Percentiles rank a stretch among this genome's conserved stretches.
phyloP scores from a whole-genome alignment of 2,888 invertebrate genomes.

The Petrolisthes manimaculis region DNA sequence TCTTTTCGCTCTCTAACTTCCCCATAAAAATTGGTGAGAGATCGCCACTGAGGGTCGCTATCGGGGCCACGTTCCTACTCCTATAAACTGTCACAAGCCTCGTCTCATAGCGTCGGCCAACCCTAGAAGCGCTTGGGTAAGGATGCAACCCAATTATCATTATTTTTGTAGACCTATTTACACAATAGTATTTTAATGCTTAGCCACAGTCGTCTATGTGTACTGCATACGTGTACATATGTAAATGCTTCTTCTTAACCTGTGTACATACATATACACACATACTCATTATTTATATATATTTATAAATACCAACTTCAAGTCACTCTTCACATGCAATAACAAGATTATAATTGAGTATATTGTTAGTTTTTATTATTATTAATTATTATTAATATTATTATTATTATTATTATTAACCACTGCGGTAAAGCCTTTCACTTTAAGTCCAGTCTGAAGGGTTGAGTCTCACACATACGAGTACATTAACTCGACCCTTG shows the following conservation, averaged over 20 bases:
- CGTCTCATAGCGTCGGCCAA: constrained; percentile 3
- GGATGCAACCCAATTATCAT: constrained; percentile 34
- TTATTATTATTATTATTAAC: constrained; percentile 17
- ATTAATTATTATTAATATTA: not conserved
- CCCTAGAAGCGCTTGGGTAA: constrained; percentile 13
- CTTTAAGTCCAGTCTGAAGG: constrained; percentile 21
- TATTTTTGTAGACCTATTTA: constrained; percentile 29
- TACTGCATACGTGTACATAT: constrained; percentile 33
- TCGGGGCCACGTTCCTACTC: not conserved
- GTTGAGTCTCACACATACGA: not conserved
- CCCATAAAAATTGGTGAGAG: not conserved
- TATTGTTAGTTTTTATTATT: constrained; percentile 4
- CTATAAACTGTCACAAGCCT: constrained; percentile 8
- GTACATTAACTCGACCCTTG: not conserved
- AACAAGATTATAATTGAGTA: constrained; percentile 37
- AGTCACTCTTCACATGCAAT: constrained; percentile 51
- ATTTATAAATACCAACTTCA: constrained; percentile 41
- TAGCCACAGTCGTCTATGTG: constrained; percentile 39
- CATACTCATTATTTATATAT: constrained; percentile 17
- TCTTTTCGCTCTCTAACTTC: too few species aligned
- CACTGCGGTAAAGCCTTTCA: constrained; percentile 41
- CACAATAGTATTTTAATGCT: constrained; percentile 45
- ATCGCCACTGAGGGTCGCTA: not conserved
- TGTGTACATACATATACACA: constrained; percentile 17
- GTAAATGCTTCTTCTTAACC: constrained; percentile 18